A percentile compares a stretch with the other conserved stretches of the same genome.
phyloP scores from a whole-genome alignment of 1,140 invertebrate species.

The Octopus sinensis region DNA sequence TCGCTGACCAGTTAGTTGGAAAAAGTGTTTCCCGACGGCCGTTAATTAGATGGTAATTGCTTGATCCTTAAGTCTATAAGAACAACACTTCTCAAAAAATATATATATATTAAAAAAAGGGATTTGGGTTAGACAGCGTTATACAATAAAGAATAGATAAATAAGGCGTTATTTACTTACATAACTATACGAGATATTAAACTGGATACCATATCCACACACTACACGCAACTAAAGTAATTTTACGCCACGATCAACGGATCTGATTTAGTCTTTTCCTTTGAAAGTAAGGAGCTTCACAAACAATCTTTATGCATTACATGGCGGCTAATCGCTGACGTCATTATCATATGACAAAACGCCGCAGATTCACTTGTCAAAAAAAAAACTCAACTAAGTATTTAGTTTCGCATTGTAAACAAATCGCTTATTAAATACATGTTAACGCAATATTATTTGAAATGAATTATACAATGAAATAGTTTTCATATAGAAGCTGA shows the following conservation, averaged over 20 bases:
- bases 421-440: not conserved
- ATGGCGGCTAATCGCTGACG: conserved; percentile 10
- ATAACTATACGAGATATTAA: conserved; percentile 72
- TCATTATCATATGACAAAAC: conserved; percentile 14
- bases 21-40: too few species aligned
- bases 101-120: too few species aligned
- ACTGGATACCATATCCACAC: conserved; percentile 68
- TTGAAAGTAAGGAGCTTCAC: not conserved
- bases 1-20: too few species aligned
- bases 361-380: conserved; percentile 7
- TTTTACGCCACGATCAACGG: conserved; percentile 8
- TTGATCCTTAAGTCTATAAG: too few species aligned
- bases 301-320: not conserved
- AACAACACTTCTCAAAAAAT: too few species aligned
- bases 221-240: conserved; percentile 12
- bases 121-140: too few species aligned
- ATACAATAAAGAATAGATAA: too few species aligned
- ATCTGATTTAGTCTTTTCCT: not conserved
- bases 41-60: too few species aligned
- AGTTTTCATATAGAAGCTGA: too few species aligned
- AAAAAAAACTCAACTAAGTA: not conserved
- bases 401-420: conserved; percentile 4
- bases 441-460: not conserved
- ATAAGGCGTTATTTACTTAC: conserved; percentile 62
- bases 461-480: too few species aligned